phyloP scores from a whole-genome alignment of 2,888 invertebrate species.

The Nezara viridula region DNA sequence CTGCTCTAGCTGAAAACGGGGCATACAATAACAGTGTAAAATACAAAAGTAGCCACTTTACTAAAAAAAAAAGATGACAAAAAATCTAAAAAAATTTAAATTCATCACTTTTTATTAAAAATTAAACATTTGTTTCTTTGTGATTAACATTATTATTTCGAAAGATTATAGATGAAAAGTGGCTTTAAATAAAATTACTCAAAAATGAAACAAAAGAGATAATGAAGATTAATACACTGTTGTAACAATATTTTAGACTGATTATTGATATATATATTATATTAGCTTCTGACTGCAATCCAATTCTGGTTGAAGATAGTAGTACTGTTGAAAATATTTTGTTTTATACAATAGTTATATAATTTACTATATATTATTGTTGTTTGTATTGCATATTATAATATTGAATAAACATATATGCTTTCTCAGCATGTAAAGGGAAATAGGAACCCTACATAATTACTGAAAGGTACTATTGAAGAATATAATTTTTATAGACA shows the following conservation, averaged over 20 bases:
- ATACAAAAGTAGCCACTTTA: constrained; percentile 41
- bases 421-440: no score
- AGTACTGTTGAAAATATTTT: neutral
- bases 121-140: neutral
- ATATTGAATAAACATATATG: no score
- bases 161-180: neutral
- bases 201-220: neutral
- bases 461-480: neutral
- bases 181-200: neutral
- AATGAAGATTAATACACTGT: neutral
- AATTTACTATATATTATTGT: no score
- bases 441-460: no score
- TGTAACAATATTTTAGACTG: neutral
- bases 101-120: neutral
- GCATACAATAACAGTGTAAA: constrained; percentile 56
- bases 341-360: neutral
- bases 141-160: neutral
- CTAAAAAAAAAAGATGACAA: constrained; percentile 17
- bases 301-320: neutral
- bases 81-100: neutral
- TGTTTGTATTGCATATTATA: no score
- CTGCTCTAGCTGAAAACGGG: constrained; percentile 57
- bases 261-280: neutral
- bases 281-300: neutral
- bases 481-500: neutral